Evolutionary conservation across 64 coral and sea anemone species (phyloP).

Genomic region (Hydrozoanthus tunicans): DNA sequence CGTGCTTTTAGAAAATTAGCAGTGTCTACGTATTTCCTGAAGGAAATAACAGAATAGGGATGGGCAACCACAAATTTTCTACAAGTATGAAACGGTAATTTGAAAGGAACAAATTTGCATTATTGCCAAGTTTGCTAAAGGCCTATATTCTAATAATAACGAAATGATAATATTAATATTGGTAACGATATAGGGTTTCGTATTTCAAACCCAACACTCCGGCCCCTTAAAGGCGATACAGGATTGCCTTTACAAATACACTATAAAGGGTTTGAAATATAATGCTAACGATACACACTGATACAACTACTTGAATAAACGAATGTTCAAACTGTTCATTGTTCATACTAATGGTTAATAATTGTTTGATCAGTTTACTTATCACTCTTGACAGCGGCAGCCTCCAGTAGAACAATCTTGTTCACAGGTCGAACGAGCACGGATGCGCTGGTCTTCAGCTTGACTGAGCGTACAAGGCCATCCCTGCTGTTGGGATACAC

Average conservation of each 20-base stretch:
- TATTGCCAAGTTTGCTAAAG: no score
- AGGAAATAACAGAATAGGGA: no score
- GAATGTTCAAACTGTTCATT: slow-evolving; percentile 29
- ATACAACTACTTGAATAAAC: not conserved
- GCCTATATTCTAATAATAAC: not conserved
- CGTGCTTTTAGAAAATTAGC: no score
- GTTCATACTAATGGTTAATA: not conserved
- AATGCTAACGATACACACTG: slow-evolving; percentile 29
- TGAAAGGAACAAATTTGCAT: no score
- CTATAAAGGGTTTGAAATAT: slow-evolving; percentile 10
- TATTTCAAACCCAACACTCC: slow-evolving; percentile 42
- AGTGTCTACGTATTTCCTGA: no score
- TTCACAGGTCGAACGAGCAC: slow-evolving; percentile 22
- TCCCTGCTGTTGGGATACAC: not conserved
- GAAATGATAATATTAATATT: slow-evolving; percentile 25
- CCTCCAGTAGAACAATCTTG: slow-evolving; percentile 23
- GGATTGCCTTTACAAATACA: slow-evolving; percentile 38
- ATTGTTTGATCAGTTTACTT: not conserved
- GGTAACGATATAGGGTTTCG: not conserved
- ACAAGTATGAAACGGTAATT: no score
- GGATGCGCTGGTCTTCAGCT: slow-evolving; percentile 31
- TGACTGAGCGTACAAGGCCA: slow-evolving; percentile 8
- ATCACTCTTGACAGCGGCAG: not conserved
- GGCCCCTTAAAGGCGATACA: slow-evolving; percentile 49
- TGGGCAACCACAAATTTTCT: no score